Percentiles rank a stretch among this genome's conserved stretches.
phyloP scores from a whole-genome alignment of 1,140 invertebrate species.

The Acyrthosiphon pisum region DNA sequence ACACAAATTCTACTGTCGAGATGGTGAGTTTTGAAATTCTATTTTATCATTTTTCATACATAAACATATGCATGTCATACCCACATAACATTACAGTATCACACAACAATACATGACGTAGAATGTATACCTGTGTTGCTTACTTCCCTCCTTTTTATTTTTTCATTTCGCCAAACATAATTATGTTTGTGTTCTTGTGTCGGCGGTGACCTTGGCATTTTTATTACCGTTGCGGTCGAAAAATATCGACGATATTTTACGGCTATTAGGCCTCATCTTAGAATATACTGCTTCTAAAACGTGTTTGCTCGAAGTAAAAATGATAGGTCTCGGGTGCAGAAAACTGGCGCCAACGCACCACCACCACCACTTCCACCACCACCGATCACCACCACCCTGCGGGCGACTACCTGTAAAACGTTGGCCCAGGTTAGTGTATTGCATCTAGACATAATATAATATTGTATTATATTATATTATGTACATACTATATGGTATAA shows the following conservation, averaged over 20 bases:
- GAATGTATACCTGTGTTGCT: neutral
- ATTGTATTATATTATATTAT: slow-evolving; percentile 17
- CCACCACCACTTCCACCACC: neutral
- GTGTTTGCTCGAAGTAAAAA: slow-evolving; percentile 1
- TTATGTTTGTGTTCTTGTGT: slow-evolving; percentile 19
- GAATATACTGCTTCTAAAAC: neutral
- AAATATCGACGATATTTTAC: slow-evolving; percentile 36
- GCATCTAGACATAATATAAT: neutral
- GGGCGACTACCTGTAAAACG: slow-evolving; percentile 48
- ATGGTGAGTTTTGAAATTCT: slow-evolving; percentile 26
- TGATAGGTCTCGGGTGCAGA: slow-evolving; percentile 34
- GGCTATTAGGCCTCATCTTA: slow-evolving; percentile 37
- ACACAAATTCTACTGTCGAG: slow-evolving; percentile 47
- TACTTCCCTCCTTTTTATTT: neutral
- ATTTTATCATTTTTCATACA: neutral
- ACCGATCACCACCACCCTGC: neutral
- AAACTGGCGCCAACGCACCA: slow-evolving; percentile 39
- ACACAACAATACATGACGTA: neutral
- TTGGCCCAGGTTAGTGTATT: slow-evolving; percentile 51
- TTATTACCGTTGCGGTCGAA: slow-evolving; percentile 39
- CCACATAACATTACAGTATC: neutral
- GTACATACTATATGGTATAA: neutral
- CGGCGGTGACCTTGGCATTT: slow-evolving; percentile 50
- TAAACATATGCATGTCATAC: neutral
- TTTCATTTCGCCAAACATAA: slow-evolving; percentile 24